These are phyloP conservation scores for Papilio elwesi DNA, from an alignment of 2,888 invertebrate genomes.

Conservation along the genomic window DNA sequence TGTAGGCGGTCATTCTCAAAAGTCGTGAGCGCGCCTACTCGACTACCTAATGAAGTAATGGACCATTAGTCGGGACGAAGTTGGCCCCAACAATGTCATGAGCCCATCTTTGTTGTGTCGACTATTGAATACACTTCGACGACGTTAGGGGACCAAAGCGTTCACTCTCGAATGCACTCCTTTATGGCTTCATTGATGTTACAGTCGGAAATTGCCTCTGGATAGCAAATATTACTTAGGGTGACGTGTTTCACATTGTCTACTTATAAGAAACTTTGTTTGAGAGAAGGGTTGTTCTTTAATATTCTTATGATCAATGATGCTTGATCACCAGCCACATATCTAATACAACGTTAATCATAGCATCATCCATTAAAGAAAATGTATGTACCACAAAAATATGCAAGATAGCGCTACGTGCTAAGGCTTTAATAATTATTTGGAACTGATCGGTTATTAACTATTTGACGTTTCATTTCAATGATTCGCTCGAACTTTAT, in stretches of 20 bases:
- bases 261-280: background rate
- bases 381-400: no score
- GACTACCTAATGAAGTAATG: conserved; percentile 39
- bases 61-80: conserved; percentile 31
- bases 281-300: background rate
- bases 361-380: no score
- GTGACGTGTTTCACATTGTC: conserved; percentile 6
- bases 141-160: conserved; percentile 19
- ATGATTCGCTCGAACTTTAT: no score
- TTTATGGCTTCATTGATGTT: conserved; percentile 28
- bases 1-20: conserved; percentile 2
- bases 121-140: conserved; percentile 29
- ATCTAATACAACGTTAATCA: no score
- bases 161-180: conserved; percentile 28
- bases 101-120: conserved; percentile 31
- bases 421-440: no score
- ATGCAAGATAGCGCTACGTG: no score
- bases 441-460: no score
- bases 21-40: conserved; percentile 33
- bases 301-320: no score
- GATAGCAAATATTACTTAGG: conserved; percentile 4
- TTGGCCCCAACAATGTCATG: conserved; percentile 33
- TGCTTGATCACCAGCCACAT: no score
- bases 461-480: no score
- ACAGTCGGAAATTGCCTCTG: conserved; percentile 17